phyloP scores from a whole-genome alignment of 2,113 vertebrate genomes.

The Paratilapia polleni region DNA sequence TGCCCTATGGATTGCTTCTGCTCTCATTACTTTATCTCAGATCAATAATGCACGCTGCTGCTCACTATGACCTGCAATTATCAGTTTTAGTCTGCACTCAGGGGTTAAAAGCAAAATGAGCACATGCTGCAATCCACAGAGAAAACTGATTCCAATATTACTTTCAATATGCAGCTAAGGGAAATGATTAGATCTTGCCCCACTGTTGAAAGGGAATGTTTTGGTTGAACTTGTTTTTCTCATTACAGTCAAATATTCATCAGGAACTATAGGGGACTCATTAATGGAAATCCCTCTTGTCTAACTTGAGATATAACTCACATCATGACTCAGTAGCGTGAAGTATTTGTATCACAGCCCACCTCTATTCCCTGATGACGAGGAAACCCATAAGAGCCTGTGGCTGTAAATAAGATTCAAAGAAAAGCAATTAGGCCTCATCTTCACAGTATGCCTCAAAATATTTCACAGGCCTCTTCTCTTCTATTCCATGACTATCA shows the following conservation, averaged over 20 bases:
- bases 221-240: slow-evolving; percentile 1
- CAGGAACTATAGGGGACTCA: not conserved
- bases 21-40: slow-evolving; percentile 48
- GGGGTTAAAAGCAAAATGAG: slow-evolving; percentile 36
- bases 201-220: not conserved
- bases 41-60: slow-evolving; percentile 37
- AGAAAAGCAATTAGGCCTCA: slow-evolving; percentile 52
- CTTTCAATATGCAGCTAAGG: not conserved
- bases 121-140: not conserved
- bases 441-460: slow-evolving; percentile 49
- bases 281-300: slow-evolving; percentile 30
- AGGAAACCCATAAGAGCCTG: slow-evolving; percentile 15
- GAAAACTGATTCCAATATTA: not conserved
- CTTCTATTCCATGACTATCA: slow-evolving; percentile 21
- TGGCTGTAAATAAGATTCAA: slow-evolving; percentile 49
- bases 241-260: not conserved
- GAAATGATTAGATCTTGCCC: not conserved
- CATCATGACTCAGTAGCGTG: slow-evolving; percentile 33
- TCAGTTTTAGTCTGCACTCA: slow-evolving; percentile 9
- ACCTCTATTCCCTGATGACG: slow-evolving; percentile 18
- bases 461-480: slow-evolving; percentile 26
- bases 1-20: slow-evolving; percentile 32
- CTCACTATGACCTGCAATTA: slow-evolving; percentile 16
- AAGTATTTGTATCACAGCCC: slow-evolving; percentile 39
- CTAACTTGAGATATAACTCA: slow-evolving; percentile 21